Evolutionary conservation across 2,113 vertebrate genomes (phyloP).

Genomic region (Otolemur garnettii): DNA sequence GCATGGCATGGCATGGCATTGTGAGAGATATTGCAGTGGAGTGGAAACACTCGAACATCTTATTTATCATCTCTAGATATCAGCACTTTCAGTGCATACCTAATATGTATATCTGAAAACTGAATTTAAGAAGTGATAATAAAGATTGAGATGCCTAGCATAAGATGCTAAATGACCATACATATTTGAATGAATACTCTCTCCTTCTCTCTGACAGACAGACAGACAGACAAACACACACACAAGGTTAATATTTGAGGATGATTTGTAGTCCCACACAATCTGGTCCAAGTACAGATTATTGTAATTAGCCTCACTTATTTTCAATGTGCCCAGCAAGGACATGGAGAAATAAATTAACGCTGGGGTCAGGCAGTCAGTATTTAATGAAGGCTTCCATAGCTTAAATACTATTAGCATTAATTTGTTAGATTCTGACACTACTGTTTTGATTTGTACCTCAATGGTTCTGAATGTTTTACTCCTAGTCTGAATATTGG

Average conservation of each 20-base stretch:
- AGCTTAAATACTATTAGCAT: background rate
- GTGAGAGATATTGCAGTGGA: background rate
- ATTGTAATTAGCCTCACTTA: constrained; percentile 40
- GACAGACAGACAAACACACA: background rate
- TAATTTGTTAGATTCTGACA: background rate
- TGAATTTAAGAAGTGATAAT: background rate
- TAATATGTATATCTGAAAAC: background rate
- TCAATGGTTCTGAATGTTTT: background rate
- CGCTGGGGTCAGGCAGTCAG: background rate
- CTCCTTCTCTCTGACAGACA: background rate
- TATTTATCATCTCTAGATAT: background rate
- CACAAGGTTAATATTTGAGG: background rate
- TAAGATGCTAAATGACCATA: background rate
- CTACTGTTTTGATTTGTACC: constrained; percentile 25
- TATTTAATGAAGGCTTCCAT: background rate
- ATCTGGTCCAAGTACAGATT: background rate
- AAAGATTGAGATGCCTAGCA: background rate
- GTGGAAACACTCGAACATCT: background rate
- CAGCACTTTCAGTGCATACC: background rate
- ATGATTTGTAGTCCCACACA: background rate
- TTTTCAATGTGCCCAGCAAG: constrained; percentile 56
- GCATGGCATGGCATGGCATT: background rate
- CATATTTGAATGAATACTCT: background rate
- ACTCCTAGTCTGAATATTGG: background rate
- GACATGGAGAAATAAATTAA: constrained; percentile 36